Conservation (phyloP, 1,140 invertebrate genomes). For the Drosophila sechellia region DNA sequence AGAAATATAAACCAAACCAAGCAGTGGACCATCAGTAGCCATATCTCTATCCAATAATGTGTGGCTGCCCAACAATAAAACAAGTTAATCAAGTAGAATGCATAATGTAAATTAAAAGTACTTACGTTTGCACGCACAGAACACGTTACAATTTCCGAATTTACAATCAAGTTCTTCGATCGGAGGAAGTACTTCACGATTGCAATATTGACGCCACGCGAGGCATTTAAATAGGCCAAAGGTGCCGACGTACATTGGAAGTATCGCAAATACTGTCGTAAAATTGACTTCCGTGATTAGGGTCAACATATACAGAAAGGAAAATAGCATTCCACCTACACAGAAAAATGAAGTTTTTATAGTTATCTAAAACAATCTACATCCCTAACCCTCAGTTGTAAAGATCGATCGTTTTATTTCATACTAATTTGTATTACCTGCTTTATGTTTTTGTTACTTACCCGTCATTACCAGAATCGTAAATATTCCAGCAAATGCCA, state of each 20-base stretch:
- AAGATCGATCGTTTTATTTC: background rate
- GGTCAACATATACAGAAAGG: background rate
- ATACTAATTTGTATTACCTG: too few species aligned
- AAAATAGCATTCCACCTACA: slow-evolving; percentile 1
- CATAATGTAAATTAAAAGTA: background rate
- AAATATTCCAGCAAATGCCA: background rate
- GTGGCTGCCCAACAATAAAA: background rate
- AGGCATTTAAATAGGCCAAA: slow-evolving; percentile 7
- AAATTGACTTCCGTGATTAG: background rate
- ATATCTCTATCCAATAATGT: slow-evolving; percentile 3
- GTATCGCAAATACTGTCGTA: background rate
- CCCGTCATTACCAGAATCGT: background rate
- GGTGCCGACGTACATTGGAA: slow-evolving; percentile 1
- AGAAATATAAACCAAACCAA: slow-evolving; percentile 4
- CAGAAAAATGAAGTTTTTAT: background rate
- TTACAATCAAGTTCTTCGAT: background rate
- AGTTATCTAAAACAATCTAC: too few species aligned
- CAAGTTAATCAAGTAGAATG: background rate
- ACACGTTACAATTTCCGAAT: background rate
- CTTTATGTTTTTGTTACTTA: background rate
- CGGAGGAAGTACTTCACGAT: background rate
- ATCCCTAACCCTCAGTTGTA: too few species aligned
- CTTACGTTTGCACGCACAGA: slow-evolving; percentile 6
- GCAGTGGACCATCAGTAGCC: background rate
- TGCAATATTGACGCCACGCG: background rate